phyloP scores from a whole-genome alignment of 2,797 vertebrate species.

The Sebastes miniatus region DNA sequence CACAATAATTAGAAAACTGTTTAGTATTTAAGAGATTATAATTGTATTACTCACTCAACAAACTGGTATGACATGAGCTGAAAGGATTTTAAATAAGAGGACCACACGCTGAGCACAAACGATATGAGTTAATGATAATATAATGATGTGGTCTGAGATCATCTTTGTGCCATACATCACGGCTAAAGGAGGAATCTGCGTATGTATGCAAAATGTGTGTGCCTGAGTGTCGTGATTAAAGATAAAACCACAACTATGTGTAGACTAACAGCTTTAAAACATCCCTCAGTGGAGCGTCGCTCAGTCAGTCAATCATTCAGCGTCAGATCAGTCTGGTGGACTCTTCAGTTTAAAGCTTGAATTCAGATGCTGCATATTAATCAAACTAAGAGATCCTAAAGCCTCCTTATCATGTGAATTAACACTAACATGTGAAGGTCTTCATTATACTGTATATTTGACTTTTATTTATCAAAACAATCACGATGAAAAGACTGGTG shows the following conservation, averaged over 20 bases:
- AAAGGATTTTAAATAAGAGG: conserved; percentile 15
- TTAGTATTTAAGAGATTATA: background rate
- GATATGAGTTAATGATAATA: background rate
- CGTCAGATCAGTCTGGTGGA: background rate
- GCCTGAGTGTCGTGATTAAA: background rate
- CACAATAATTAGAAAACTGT: background rate
- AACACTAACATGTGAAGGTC: background rate
- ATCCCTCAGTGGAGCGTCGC: background rate
- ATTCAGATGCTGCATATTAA: background rate
- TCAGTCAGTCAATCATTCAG: background rate
- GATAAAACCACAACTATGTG: conserved; percentile 44
- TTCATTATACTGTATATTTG: background rate
- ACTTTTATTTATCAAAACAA: background rate
- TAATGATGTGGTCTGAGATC: conserved; percentile 38
- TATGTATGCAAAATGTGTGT: conserved; percentile 37
- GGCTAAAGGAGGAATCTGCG: conserved; percentile 37
- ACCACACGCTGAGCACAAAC: conserved; percentile 14
- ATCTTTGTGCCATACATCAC: conserved; percentile 27
- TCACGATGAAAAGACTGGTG: background rate
- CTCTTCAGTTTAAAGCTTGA: background rate
- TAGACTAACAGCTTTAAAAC: conserved; percentile 30
- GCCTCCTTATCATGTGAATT: background rate
- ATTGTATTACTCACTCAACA: conserved; percentile 6
- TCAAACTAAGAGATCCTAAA: background rate
- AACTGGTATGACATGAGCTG: conserved; percentile 13